A percentile compares a stretch with the other conserved stretches of the same genome.
These are phyloP conservation scores for Steinernema carpocapsae DNA, from an alignment of 2,888 invertebrate genomes.

Conservation along the genomic window DNA sequence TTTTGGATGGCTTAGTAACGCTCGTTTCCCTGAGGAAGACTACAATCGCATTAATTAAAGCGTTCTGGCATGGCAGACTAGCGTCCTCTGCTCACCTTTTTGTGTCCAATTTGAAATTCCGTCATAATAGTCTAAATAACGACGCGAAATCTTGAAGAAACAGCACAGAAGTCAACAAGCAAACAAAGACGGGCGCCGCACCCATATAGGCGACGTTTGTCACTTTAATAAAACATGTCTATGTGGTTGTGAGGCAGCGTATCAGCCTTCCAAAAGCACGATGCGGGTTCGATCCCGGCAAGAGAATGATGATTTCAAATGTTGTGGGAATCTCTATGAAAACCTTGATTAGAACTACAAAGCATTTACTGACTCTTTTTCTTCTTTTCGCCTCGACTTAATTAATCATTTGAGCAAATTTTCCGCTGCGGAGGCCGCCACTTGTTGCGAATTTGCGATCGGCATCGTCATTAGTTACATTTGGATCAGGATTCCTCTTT, in stretches of 20 bases:
- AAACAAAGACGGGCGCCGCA: not conserved
- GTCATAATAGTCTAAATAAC: too few relatives aligned
- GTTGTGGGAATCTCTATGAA: slow-evolving; percentile 35
- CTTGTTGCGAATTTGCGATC: slow-evolving; percentile 2
- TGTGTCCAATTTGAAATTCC: too few relatives aligned
- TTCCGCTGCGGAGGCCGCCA: not conserved
- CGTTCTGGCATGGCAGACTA: too few relatives aligned
- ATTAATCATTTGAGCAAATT: not conserved
- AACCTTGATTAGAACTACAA: slow-evolving; percentile 24
- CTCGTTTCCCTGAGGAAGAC: too few relatives aligned
- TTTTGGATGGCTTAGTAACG: too few relatives aligned
- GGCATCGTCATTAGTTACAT: not conserved
- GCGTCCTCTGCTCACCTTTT: too few relatives aligned
- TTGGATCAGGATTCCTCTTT: not conserved
- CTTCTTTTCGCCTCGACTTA: not conserved
- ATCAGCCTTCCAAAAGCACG: not conserved
- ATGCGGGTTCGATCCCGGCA: slow-evolving; percentile 15
- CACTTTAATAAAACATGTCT: not conserved
- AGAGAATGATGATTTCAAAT: slow-evolving; percentile 23
- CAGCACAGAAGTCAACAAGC: not conserved
- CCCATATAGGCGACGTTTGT: not conserved
- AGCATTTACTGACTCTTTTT: slow-evolving; percentile 32
- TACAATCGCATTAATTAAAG: too few relatives aligned
- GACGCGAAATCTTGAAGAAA: too few relatives aligned
- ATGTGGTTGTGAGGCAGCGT: slow-evolving; percentile 8